phyloP scores from a whole-genome alignment of 1,140 invertebrate species.

The Platorchestia sp. region DNA sequence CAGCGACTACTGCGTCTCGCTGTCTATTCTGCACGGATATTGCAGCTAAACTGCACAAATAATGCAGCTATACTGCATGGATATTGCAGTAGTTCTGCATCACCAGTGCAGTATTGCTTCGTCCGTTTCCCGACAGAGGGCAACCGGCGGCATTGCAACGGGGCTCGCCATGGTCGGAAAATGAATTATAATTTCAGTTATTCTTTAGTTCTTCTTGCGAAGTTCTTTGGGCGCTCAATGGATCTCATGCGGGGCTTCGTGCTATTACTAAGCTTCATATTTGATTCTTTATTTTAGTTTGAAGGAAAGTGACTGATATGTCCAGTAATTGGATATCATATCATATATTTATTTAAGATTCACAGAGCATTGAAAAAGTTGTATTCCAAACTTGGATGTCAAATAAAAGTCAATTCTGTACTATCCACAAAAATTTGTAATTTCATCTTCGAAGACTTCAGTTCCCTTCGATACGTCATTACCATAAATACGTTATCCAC shows the following conservation, averaged over 20 bases:
- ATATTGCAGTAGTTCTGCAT: too few species aligned
- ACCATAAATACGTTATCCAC: not conserved
- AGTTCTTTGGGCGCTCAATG: not conserved
- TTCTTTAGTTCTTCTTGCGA: not conserved
- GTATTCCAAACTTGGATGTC: not conserved
- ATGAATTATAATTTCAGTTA: not conserved
- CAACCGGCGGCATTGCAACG: not conserved
- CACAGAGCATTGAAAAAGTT: not conserved
- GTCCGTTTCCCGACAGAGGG: too few species aligned
- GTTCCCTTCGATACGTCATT: not conserved
- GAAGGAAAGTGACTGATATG: not conserved
- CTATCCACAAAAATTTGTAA: not conserved
- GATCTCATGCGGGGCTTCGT: not conserved
- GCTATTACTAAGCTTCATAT: not conserved
- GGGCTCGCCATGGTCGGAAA: not conserved
- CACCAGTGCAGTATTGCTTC: too few species aligned
- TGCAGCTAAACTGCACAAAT: too few species aligned
- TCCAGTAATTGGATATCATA: not conserved
- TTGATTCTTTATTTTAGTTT: too few species aligned
- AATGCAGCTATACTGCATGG: too few species aligned
- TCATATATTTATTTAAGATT: not conserved
- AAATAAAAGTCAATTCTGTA: not conserved
- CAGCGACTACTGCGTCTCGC: too few species aligned
- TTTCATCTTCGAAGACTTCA: not conserved
- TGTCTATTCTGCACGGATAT: too few species aligned